phyloP scores from a whole-genome alignment of 2,797 vertebrate genomes.

The Acanthiza pusilla region DNA sequence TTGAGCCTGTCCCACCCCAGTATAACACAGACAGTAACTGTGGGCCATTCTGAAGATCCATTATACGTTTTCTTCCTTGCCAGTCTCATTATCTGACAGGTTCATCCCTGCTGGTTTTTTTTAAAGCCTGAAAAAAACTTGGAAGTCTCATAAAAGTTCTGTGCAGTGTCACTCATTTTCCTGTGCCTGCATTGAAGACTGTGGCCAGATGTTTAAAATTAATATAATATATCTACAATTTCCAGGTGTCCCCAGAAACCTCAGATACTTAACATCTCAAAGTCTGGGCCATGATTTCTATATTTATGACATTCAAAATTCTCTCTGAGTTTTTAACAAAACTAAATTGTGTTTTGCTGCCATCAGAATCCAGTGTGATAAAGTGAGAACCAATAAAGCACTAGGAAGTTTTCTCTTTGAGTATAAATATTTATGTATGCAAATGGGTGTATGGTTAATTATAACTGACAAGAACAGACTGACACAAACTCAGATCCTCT shows the following conservation, averaged over 20 bases:
- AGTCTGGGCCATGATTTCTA: not conserved
- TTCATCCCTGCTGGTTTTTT: not conserved
- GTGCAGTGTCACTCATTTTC: not conserved
- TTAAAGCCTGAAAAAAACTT: not conserved
- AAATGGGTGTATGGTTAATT: constrained; percentile 71
- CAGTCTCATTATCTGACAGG: not conserved
- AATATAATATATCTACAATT: not conserved
- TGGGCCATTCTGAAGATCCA: not conserved
- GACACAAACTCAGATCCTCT: constrained; percentile 73
- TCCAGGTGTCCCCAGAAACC: not conserved
- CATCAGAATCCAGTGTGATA: constrained; percentile 45
- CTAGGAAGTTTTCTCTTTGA: constrained; percentile 64
- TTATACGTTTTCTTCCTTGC: not conserved
- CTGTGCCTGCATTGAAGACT: not conserved
- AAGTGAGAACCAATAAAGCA: constrained; percentile 59
- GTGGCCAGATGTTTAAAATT: not conserved
- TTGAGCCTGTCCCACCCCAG: not conserved
- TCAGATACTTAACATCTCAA: not conserved
- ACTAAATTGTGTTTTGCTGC: constrained; percentile 49
- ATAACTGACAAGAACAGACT: constrained; percentile 68
- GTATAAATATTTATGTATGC: constrained; percentile 77
- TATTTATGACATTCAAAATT: constrained; percentile 45
- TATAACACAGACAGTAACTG: not conserved
- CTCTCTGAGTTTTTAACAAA: constrained; percentile 51
- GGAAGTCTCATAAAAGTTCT: not conserved